phyloP scores from a whole-genome alignment of 2,888 invertebrate species.

The Acleris sparsana region DNA sequence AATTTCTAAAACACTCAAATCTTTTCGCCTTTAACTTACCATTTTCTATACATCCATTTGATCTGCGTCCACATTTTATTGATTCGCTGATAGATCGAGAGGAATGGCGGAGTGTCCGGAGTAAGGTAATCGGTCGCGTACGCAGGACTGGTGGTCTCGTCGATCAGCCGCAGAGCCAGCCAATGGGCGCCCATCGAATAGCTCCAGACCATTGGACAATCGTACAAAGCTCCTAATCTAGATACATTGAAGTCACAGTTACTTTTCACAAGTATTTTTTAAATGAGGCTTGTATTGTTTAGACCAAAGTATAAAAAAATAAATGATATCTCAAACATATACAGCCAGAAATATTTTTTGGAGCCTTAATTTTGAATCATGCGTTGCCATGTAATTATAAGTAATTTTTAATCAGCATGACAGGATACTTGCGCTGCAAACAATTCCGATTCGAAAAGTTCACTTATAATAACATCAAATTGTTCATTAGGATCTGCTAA shows the following conservation, averaged over 20 bases:
- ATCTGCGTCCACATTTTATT: slow-evolving; percentile 47
- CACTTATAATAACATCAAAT: slow-evolving; percentile 29
- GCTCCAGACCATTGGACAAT: slow-evolving; percentile 56
- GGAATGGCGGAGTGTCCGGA: slow-evolving; percentile 45
- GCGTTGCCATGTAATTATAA: too few species aligned
- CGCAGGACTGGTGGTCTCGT: slow-evolving; percentile 53
- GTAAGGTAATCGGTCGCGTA: slow-evolving; percentile 49
- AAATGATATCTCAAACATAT: too few species aligned
- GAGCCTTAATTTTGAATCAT: too few species aligned
- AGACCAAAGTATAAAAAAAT: too few species aligned
- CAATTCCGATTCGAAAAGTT: slow-evolving; percentile 24
- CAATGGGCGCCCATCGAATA: slow-evolving; percentile 57
- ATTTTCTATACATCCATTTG: slow-evolving; percentile 43
- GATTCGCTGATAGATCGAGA: slow-evolving; percentile 44
- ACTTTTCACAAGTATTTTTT: background rate
- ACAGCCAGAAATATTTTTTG: too few species aligned
- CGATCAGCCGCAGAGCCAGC: slow-evolving; percentile 49
- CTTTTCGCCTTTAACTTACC: slow-evolving; percentile 39
- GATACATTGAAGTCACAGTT: slow-evolving; percentile 16
- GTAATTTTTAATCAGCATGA: too few species aligned
- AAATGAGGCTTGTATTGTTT: too few species aligned
- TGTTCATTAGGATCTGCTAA: slow-evolving; percentile 22
- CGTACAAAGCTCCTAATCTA: slow-evolving; percentile 52
- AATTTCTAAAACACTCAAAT: too few species aligned
- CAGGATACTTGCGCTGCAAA: slow-evolving; percentile 16